These are phyloP conservation scores for Apis florea DNA, from an alignment of 1,140 invertebrate species.

Conservation along the genomic window DNA sequence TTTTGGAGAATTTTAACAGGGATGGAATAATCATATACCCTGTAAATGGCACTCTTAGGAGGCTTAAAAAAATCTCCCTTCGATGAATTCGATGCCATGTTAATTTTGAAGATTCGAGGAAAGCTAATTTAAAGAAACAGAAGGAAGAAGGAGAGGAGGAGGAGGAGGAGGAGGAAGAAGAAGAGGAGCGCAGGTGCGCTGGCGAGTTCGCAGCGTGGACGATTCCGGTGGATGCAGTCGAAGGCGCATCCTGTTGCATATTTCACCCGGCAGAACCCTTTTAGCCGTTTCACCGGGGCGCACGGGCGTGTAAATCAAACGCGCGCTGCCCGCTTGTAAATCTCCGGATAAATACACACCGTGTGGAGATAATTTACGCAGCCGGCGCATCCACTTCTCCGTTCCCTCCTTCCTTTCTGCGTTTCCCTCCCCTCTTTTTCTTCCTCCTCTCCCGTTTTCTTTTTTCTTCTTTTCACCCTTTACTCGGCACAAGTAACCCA, in stretches of 20 bases:
- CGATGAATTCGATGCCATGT: too few species aligned
- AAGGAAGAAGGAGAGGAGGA: too few species aligned
- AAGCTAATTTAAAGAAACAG: too few species aligned
- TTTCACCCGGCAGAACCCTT: slow-evolving; percentile 74
- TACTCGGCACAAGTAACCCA: not conserved
- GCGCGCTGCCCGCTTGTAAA: slow-evolving; percentile 77
- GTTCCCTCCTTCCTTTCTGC: not conserved
- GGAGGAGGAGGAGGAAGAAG: too few species aligned
- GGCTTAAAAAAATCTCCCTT: too few species aligned
- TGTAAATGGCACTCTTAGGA: too few species aligned
- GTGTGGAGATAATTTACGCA: slow-evolving; percentile 78
- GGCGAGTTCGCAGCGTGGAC: slow-evolving; percentile 49
- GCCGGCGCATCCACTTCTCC: slow-evolving; percentile 64
- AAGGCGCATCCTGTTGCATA: slow-evolving; percentile 73
- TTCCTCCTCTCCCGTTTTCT: not conserved
- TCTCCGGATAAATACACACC: slow-evolving; percentile 78
- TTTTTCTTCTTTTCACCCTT: not conserved
- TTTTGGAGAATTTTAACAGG: too few species aligned
- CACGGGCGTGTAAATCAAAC: slow-evolving; percentile 77
- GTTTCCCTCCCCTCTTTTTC: not conserved
- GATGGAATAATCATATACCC: too few species aligned
- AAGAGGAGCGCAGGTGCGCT: slow-evolving; percentile 27
- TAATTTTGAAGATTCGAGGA: too few species aligned
- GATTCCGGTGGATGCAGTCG: slow-evolving; percentile 56
- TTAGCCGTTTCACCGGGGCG: slow-evolving; percentile 66